Percentiles rank a stretch among this genome's conserved stretches.
Evolutionary conservation across 2,113 vertebrate genomes (phyloP).

Genomic region (Furnarius figulus): DNA sequence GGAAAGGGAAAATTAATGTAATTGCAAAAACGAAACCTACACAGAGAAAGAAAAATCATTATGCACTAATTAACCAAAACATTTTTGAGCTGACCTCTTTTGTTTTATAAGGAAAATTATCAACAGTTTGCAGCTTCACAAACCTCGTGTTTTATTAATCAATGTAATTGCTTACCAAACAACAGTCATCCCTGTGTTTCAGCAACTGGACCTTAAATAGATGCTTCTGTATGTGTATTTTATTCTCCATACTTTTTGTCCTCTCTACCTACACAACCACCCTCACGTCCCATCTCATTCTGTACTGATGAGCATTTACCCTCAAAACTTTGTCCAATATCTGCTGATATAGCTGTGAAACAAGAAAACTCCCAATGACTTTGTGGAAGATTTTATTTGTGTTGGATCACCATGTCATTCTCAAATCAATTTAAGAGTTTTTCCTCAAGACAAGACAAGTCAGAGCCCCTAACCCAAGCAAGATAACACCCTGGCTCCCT

Average conservation of each 20-base stretch:
- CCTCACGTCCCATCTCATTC: not conserved
- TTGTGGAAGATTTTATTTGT: not conserved
- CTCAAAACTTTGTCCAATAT: not conserved
- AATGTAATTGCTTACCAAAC: not conserved
- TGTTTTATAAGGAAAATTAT: not conserved
- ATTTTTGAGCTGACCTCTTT: not conserved
- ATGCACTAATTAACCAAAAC: not conserved
- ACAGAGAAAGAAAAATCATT: not conserved
- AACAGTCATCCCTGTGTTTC: fast-evolving
- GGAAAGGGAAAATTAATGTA: not conserved
- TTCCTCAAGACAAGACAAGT: not conserved
- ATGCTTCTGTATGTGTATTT: not conserved
- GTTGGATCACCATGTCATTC: not conserved
- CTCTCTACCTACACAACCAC: not conserved
- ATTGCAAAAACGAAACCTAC: not conserved
- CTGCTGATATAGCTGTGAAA: not conserved
- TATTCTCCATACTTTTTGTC: not conserved
- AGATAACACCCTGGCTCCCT: not conserved
- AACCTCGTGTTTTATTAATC: not conserved
- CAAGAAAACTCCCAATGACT: not conserved
- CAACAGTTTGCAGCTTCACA: not conserved
- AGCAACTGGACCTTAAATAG: not conserved
- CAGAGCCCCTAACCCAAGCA: not conserved
- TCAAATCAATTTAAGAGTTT: not conserved
- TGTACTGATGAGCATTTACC: not conserved